Percentiles rank a stretch among this genome's conserved stretches.
Conservation (phyloP, 2,888 invertebrate genomes). For the Trichopoda pennipes region DNA sequence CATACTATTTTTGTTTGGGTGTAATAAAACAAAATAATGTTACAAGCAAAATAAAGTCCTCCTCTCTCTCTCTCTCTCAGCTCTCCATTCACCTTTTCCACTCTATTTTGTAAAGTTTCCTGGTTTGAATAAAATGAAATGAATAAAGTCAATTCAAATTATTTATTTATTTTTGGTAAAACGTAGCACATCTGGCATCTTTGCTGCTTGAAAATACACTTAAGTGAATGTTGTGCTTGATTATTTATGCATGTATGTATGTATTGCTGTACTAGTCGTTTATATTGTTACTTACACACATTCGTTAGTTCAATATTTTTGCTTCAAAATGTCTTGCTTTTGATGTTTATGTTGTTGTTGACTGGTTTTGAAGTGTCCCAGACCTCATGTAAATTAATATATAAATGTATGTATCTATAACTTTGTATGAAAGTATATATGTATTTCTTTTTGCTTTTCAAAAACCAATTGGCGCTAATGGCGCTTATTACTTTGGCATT, state of each 20-base stretch:
- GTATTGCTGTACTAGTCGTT: constrained; percentile 34
- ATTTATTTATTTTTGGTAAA: background rate
- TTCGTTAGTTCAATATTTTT: constrained; percentile 33
- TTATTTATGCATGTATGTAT: too few relatives aligned
- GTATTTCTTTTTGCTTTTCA: background rate
- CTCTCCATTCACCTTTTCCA: too few relatives aligned
- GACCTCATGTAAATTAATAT: constrained; percentile 38
- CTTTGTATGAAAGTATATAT: too few relatives aligned
- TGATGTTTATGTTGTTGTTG: constrained; percentile 38
- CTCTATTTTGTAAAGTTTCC: too few relatives aligned
- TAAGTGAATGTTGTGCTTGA: constrained; percentile 40
- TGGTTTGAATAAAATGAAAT: too few relatives aligned
- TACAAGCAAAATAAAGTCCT: too few relatives aligned
- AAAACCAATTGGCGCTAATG: constrained; percentile 65
- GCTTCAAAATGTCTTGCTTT: constrained; percentile 6
- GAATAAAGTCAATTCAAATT: too few relatives aligned
- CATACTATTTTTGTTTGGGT: too few relatives aligned
- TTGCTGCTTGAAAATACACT: constrained; percentile 11
- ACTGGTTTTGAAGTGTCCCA: constrained; percentile 53
- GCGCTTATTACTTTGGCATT: constrained; percentile 65
- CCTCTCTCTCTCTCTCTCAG: too few relatives aligned
- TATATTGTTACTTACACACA: constrained; percentile 15
- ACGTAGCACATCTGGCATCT: constrained; percentile 27
- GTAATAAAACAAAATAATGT: too few relatives aligned
- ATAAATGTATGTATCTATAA: constrained; percentile 3